Evolutionary conservation across 2,888 invertebrate genomes (phyloP).

Genomic region (Tubulanus polymorphus): DNA sequence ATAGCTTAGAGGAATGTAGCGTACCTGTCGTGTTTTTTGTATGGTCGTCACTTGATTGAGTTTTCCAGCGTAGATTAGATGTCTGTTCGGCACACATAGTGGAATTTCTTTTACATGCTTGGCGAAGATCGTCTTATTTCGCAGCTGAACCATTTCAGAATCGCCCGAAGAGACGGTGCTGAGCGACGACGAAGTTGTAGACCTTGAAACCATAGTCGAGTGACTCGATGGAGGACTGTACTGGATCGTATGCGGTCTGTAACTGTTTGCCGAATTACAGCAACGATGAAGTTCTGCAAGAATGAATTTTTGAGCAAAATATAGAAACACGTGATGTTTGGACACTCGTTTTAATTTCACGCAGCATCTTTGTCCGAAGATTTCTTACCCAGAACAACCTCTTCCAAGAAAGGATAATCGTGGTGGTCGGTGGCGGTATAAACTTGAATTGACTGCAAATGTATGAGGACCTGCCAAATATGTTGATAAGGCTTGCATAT

Average conservation of each 20-base stretch:
- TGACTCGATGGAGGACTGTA: conserved; percentile 9
- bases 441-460: not conserved
- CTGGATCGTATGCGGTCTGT: not conserved
- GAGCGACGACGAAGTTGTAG: conserved; percentile 18
- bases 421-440: conserved; percentile 27
- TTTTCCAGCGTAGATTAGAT: conserved; percentile 43
- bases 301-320: not conserved
- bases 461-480: not conserved
- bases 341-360: too few species aligned
- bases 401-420: conserved; percentile 35
- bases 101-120: conserved; percentile 41
- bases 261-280: not conserved
- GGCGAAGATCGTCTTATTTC: conserved; percentile 40
- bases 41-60: too few species aligned
- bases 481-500: not conserved
- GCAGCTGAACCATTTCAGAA: conserved; percentile 41
- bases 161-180: conserved; percentile 25
- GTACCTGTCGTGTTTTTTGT: too few species aligned
- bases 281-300: not conserved
- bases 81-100: conserved; percentile 39
- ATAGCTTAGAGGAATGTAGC: too few species aligned
- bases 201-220: conserved; percentile 20
- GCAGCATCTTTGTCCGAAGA: not conserved
- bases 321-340: too few species aligned
- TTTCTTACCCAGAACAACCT: conserved; percentile 36